Evolutionary conservation across 2,797 vertebrate species (phyloP), one percentile per base, ranked within the genome.

Genomic region (Macropus fuliginosus): DNA sequence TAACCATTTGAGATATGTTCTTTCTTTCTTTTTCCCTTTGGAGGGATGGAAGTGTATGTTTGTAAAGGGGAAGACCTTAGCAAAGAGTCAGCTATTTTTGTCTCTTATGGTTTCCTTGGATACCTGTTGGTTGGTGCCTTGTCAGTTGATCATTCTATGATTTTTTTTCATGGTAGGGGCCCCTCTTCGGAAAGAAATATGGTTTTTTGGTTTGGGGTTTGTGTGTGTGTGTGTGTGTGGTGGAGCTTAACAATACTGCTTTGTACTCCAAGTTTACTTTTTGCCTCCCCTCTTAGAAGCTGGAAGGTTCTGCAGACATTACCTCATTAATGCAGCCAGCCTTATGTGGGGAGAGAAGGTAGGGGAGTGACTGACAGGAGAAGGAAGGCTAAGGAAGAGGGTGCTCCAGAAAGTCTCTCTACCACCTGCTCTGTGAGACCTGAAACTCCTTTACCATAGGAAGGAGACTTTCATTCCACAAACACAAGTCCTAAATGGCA

Each of bases 261-360:
- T 95, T 98, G 97, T 98, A 91, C 29, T 54, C 54, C 54, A 90
- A 52, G 46, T 90, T 16, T 34, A 40, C 92, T 90, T 46, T 95
- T 96, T 59, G 9, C 92, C 92, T 95, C 21, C 92, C 92, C 50
- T 95, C 81, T 40, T 91, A 55, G 0, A 5, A 94, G 95, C 74
- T 92, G 91, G 54, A 90, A 81, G 94, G 52, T 94, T 96, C 94
- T 50, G 28, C 94, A 97, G 97, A 98, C 97, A 0, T 97, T 96
- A 98, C 96, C 96, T 98, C 97, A 98, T 97, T 90, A 90, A 54
- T 81, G 0, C 27, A 94, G 96, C 92, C 94, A 93, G 91, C 95
- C 95, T 92, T 59, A 2, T 31, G n/a, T 46, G 57, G 97, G 96
- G 96, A 14, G 96, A 94, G 94, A 81, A 46, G 66, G 66, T 18